phyloP scores from a whole-genome alignment of 2,797 vertebrate species.

The Xyrichtys novacula region DNA sequence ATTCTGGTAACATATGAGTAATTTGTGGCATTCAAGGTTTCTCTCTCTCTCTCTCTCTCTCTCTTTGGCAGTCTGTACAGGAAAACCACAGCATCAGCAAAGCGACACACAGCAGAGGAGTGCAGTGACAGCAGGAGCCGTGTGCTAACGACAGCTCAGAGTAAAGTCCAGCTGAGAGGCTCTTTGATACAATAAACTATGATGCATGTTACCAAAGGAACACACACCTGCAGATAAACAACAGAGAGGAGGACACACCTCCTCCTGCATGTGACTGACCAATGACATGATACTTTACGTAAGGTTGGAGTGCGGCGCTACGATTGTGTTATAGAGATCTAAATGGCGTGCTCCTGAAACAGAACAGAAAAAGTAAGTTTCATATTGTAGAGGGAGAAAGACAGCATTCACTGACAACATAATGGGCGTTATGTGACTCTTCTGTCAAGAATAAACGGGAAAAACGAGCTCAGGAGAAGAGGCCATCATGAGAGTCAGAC shows the following conservation, averaged over 20 bases:
- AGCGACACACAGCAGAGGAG: not conserved
- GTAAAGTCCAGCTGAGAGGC: conserved; percentile 25
- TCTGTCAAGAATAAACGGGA: no score
- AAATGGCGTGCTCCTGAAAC: no score
- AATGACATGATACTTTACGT: not conserved
- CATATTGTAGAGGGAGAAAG: no score
- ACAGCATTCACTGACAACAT: no score
- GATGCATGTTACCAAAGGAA: conserved; percentile 2
- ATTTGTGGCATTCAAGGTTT: no score
- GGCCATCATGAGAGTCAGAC: no score
- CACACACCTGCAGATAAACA: not conserved
- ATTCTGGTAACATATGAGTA: not conserved
- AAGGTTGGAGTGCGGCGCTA: no score
- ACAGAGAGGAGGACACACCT: not conserved
- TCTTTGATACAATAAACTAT: not conserved
- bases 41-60: not conserved
- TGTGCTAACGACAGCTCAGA: not conserved
- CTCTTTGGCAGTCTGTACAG: not conserved
- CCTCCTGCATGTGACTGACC: not conserved
- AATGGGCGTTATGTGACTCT: no score
- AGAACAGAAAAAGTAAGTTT: no score
- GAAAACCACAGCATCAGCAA: conserved; percentile 47
- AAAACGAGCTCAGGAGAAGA: no score
- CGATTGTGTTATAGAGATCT: no score
- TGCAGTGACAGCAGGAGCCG: not conserved